A percentile compares a stretch with the other conserved stretches of the same genome.
phyloP scores from a whole-genome alignment of 2,888 invertebrate species.

The Caenorhabditis sp. region DNA sequence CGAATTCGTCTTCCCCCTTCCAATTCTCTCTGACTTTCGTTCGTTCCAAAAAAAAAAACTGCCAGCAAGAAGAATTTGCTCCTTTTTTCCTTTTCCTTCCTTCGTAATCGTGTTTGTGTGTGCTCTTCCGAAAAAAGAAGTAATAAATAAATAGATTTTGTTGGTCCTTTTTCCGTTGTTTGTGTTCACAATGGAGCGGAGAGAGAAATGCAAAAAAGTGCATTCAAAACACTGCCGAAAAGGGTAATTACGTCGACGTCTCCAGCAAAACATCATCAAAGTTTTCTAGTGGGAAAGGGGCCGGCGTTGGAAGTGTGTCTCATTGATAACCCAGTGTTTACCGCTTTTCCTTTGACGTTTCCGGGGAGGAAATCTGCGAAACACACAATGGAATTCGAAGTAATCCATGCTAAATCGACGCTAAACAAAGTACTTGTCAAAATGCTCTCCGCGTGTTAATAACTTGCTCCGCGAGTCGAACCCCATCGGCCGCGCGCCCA shows the following conservation, averaged over 20 bases:
- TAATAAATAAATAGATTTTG: conserved; percentile 29
- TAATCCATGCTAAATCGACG: conserved; percentile 5
- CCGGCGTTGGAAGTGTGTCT: background rate
- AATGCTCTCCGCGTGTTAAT: background rate
- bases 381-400: conserved; percentile 1
- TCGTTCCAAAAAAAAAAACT: background rate
- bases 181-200: conserved; percentile 4
- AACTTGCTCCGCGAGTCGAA: background rate
- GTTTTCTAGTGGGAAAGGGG: too few species aligned
- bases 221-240: background rate
- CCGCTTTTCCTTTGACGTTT: background rate
- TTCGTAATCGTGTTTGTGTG: conserved; percentile 4
- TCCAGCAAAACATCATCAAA: background rate
- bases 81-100: background rate
- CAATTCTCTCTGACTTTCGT: background rate
- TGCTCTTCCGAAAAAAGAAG: conserved; percentile 19
- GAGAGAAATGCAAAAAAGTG: conserved; percentile 16
- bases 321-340: background rate
- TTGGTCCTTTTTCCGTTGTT: background rate
- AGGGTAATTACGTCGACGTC: conserved; percentile 8
- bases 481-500: background rate
- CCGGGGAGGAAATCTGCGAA: conserved; percentile 10
- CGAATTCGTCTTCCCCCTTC: background rate
- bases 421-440: conserved; percentile 44
- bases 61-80: background rate